Evolutionary conservation across 2,888 invertebrate genomes (phyloP).

Genomic region (Hipparchia sbordonii): DNA sequence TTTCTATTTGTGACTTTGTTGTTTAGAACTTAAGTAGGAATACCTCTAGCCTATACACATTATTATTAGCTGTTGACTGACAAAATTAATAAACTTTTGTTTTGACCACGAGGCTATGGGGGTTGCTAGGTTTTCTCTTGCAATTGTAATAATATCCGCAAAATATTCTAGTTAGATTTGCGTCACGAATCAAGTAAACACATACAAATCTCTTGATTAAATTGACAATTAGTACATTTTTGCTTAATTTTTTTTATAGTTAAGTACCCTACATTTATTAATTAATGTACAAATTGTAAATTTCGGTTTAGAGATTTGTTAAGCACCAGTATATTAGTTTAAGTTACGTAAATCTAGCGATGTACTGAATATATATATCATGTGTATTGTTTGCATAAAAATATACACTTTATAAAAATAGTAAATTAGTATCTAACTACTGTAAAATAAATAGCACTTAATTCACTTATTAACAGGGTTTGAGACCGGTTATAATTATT

Average conservation of each 20-base stretch:
- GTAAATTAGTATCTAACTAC: not conserved
- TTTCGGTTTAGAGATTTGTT: not conserved
- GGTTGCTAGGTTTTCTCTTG: not conserved
- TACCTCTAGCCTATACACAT: not conserved
- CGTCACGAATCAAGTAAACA: no score
- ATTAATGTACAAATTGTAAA: no score
- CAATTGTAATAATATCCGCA: not conserved
- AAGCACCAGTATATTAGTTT: not conserved
- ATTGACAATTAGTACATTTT: no score
- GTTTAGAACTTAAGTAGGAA: not conserved
- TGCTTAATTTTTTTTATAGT: no score
- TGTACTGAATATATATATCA: not conserved
- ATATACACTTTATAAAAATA: not conserved
- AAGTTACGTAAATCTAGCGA: not conserved
- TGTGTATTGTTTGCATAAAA: not conserved
- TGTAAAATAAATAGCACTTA: not conserved
- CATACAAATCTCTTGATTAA: no score
- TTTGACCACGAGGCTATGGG: not conserved
- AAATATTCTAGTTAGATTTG: no score
- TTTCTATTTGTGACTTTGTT: constrained; percentile 2
- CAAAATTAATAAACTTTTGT: not conserved
- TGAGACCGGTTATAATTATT: no score
- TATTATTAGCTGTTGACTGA: not conserved
- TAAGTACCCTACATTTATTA: no score
- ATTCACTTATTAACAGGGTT: not conserved